Conservation (phyloP, 64 coral and sea anemone genomes). For the Trachythela sp. region DNA sequence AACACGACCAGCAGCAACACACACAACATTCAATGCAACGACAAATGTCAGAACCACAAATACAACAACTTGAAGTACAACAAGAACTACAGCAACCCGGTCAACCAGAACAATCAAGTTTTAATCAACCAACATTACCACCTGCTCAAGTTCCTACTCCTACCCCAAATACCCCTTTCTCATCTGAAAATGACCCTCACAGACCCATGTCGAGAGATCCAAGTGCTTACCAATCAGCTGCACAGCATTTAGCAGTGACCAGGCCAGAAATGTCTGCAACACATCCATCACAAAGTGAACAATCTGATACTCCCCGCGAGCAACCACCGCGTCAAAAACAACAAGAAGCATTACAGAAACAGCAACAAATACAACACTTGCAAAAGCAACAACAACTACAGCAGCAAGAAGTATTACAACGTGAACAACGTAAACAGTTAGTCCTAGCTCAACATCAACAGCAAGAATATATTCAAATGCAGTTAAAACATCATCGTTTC, state of each 20-base stretch:
- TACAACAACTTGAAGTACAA: background rate
- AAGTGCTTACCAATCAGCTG: background rate
- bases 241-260: background rate
- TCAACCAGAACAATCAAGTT: background rate
- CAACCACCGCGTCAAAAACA: constrained; percentile 12
- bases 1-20: background rate
- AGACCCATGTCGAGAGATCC: background rate
- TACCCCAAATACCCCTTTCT: background rate
- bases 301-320: background rate
- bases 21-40: background rate
- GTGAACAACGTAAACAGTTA: constrained; percentile 23
- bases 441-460: background rate
- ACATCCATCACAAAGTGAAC: background rate
- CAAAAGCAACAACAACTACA: constrained; percentile 15
- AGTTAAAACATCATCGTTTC: background rate
- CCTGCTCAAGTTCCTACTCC: background rate
- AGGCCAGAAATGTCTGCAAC: background rate
- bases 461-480: background rate
- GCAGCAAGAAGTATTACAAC: constrained; percentile 50
- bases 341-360: constrained; percentile 30
- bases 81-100: background rate
- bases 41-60: background rate
- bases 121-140: background rate
- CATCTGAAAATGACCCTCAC: background rate
- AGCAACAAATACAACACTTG: constrained; percentile 18